Conservation (phyloP, 2,113 vertebrate genomes). For the Neopipo cinnamomea region DNA sequence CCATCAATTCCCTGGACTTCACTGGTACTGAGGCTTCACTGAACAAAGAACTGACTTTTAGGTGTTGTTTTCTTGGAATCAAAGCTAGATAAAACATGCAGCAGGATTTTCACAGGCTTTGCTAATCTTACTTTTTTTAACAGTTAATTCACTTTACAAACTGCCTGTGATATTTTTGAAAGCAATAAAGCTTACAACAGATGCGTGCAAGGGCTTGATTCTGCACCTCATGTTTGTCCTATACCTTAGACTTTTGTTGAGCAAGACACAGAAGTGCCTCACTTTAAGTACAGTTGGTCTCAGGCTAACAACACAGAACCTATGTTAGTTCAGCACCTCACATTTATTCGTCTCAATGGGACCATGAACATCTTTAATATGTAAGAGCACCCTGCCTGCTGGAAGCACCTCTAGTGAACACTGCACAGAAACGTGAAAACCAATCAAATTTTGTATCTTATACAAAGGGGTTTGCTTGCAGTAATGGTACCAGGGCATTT, state of each 20-base stretch:
- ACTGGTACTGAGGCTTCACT: not conserved
- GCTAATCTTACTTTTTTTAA: not conserved
- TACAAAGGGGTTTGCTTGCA: not conserved
- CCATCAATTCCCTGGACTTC: not conserved
- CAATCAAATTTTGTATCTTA: not conserved
- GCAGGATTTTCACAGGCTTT: not conserved
- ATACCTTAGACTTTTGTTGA: not conserved
- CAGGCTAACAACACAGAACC: not conserved
- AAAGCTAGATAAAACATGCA: not conserved
- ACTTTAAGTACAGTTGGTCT: not conserved
- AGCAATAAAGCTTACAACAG: not conserved
- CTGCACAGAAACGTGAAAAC: not conserved
- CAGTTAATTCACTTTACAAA: not conserved
- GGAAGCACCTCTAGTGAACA: not conserved
- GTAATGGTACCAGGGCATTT: no score
- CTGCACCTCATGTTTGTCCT: not conserved
- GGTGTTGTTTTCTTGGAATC: not conserved
- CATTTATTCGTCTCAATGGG: not conserved
- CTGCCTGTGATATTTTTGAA: not conserved
- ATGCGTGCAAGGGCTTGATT: not conserved
- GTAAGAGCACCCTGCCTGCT: not conserved
- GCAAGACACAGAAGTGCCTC: not conserved
- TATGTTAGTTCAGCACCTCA: not conserved
- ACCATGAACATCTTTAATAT: not conserved
- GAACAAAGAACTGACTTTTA: not conserved